Conservation (phyloP, 92 coral and sea anemone species). For the Nematostella vectensis region DNA sequence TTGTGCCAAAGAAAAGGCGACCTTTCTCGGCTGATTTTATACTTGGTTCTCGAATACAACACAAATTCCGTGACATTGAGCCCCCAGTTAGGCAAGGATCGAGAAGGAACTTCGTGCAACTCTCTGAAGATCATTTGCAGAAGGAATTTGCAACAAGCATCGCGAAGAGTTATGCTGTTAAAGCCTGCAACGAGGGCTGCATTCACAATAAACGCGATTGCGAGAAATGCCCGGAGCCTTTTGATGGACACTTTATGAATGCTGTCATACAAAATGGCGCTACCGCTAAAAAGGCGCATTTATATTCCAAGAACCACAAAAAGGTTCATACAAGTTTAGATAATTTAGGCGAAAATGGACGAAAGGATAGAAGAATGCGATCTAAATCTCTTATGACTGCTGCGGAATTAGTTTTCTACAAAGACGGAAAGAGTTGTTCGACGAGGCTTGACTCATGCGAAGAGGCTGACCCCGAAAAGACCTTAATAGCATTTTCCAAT, state of each 20-base stretch:
- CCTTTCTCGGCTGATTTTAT: neutral
- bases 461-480: too few species aligned
- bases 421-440: too few species aligned
- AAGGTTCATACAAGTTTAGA: neutral
- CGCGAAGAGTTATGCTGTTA: neutral
- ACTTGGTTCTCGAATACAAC: neutral
- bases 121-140: constrained; percentile 32
- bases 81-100: constrained; percentile 57
- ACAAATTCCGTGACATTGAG: constrained; percentile 37
- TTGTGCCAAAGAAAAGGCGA: neutral
- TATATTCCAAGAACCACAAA: neutral
- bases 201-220: neutral
- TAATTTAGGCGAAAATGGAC: too few species aligned
- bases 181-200: neutral
- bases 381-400: too few species aligned
- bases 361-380: too few species aligned
- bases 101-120: constrained; percentile 39
- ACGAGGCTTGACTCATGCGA: too few species aligned
- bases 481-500: too few species aligned
- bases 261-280: neutral
- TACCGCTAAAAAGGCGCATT: neutral
- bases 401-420: too few species aligned
- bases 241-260: neutral
- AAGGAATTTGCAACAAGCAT: constrained; percentile 1
- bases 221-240: neutral